These are phyloP conservation scores for Myotis pilosus DNA, from an alignment of 2,797 vertebrate species.

Conservation along the genomic window DNA sequence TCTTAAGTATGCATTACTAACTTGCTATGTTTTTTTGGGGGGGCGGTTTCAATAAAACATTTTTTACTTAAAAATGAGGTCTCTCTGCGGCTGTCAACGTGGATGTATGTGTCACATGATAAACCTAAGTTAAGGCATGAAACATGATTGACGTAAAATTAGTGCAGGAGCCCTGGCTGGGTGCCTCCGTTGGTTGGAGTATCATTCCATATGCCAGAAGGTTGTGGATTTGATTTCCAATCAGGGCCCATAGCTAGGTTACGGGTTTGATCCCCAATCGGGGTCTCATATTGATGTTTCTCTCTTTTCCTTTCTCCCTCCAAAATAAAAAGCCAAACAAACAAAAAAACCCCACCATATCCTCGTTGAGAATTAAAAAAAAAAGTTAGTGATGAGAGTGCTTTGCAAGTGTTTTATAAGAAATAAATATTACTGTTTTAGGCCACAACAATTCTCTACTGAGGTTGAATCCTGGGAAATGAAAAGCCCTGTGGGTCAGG, in stretches of 20 bases:
- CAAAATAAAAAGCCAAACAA: too few species aligned
- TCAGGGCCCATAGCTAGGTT: too few species aligned
- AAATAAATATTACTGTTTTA: conserved; percentile 12
- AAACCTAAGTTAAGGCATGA: background rate
- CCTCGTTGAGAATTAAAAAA: too few species aligned
- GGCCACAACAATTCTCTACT: background rate
- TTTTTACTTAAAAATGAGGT: conserved; percentile 61
- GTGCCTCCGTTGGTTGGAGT: too few species aligned
- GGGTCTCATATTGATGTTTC: too few species aligned
- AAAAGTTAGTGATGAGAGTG: conserved; percentile 54
- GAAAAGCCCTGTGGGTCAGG: too few species aligned
- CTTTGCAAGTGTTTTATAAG: conserved; percentile 16
- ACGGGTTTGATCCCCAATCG: too few species aligned
- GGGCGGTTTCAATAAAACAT: conserved; percentile 54
- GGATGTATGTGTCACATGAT: background rate
- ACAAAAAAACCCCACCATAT: too few species aligned
- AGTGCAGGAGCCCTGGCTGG: background rate
- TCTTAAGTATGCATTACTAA: background rate
- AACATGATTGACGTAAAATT: conserved; percentile 57
- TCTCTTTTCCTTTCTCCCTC: too few species aligned
- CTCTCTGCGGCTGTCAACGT: background rate
- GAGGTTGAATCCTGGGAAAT: background rate
- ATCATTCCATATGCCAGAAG: too few species aligned
- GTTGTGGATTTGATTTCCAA: too few species aligned
- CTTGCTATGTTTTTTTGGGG: background rate